phyloP scores from a whole-genome alignment of 23 tunicate species.

The Trididemnum clinides region DNA sequence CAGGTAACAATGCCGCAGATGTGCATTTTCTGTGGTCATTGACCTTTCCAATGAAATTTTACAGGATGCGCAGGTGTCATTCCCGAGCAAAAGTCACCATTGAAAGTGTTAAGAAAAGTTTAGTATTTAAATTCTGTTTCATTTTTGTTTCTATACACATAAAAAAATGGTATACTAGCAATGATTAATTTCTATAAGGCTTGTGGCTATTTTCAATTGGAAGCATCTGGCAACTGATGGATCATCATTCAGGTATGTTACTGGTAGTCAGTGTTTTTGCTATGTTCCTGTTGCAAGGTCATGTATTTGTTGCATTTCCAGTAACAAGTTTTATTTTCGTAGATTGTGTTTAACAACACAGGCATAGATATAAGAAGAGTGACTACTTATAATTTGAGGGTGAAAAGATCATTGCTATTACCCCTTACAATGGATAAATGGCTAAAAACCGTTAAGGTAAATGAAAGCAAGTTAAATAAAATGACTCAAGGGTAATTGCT shows the following conservation, averaged over 20 bases:
- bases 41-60: no score
- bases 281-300: constrained; percentile 35
- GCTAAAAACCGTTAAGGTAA: constrained; percentile 16
- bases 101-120: constrained; percentile 13
- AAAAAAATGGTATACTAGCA: neutral
- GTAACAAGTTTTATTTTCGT: constrained; percentile 28
- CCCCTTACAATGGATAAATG: constrained; percentile 30
- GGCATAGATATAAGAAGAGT: constrained; percentile 17
- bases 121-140: constrained; percentile 8
- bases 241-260: constrained; percentile 18
- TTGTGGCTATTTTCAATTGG: constrained; percentile 26
- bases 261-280: constrained; percentile 25
- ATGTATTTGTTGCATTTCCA: constrained; percentile 21
- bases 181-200: constrained; percentile 15
- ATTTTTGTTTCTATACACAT: constrained; percentile 15
- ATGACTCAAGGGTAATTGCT: constrained; percentile 9
- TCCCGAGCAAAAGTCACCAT: no score
- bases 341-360: constrained; percentile 30
- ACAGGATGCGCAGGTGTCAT: no score
- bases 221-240: constrained; percentile 35
- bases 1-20: no score
- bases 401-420: constrained; percentile 26
- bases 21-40: no score
- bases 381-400: constrained; percentile 11
- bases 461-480: constrained; percentile 29